Evolutionary conservation across 1,140 invertebrate genomes (phyloP).

Genomic region (Drosophila mojavensis): DNA sequence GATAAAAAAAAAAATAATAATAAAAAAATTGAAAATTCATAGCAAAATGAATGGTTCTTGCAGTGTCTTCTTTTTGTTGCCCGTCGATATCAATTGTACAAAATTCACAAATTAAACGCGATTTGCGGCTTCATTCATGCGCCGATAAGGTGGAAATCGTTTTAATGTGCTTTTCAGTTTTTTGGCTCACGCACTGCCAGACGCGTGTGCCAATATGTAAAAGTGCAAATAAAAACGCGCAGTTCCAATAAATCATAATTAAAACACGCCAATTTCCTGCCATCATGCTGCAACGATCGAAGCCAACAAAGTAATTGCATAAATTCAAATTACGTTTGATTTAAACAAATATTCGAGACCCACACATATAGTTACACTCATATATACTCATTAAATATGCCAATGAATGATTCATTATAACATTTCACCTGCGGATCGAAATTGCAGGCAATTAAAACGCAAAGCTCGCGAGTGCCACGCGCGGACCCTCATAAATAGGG

Average conservation of each 20-base stretch:
- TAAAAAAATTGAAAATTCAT: constrained; percentile 53
- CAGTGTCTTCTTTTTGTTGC: background rate
- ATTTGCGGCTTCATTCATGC: constrained; percentile 77
- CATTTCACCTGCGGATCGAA: constrained; percentile 11
- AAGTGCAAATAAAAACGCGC: constrained; percentile 10
- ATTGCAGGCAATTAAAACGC: constrained; percentile 36
- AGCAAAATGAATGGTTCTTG: background rate
- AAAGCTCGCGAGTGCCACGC: constrained; percentile 1
- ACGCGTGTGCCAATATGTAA: constrained; percentile 32
- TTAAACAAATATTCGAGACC: constrained; percentile 14
- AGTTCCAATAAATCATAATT: constrained; percentile 67
- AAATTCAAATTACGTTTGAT: constrained; percentile 42
- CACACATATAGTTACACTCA: background rate
- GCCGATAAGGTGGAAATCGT: constrained; percentile 70
- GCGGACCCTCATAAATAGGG: background rate
- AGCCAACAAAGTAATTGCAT: constrained; percentile 41
- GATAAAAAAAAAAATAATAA: constrained; percentile 64
- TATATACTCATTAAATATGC: constrained; percentile 16
- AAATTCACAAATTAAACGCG: constrained; percentile 75
- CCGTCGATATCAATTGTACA: constrained; percentile 69
- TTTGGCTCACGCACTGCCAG: constrained; percentile 25
- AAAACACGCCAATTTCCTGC: constrained; percentile 24
- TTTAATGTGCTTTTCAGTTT: constrained; percentile 70
- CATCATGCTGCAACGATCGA: constrained; percentile 47
- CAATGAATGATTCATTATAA: constrained; percentile 35